These are phyloP conservation scores for Forbesichthys agassizii DNA, from an alignment of 2,113 vertebrate genomes.

Conservation along the genomic window DNA sequence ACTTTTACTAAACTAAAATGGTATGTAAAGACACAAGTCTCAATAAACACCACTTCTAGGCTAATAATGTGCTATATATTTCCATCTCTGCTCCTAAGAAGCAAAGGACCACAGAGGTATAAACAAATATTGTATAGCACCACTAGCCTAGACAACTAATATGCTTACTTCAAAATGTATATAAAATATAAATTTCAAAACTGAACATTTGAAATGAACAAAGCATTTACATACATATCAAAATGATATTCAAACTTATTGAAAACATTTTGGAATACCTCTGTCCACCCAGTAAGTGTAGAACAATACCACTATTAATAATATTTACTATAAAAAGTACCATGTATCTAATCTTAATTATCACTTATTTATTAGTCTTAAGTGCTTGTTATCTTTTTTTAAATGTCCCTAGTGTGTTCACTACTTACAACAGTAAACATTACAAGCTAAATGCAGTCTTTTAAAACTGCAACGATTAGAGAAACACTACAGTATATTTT, in stretches of 20 bases:
- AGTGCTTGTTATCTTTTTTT: conserved; percentile 29
- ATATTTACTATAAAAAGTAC: too few relatives aligned
- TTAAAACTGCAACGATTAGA: not conserved
- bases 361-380: conserved; percentile 10
- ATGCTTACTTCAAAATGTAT: conserved; percentile 8
- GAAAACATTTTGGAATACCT: conserved; percentile 17
- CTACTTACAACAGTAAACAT: conserved; percentile 11
- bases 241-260: not conserved
- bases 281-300: conserved; percentile 4
- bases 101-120: not conserved
- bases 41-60: not conserved
- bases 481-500: conserved; percentile 9
- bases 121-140: conserved; percentile 7
- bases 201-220: too few relatives aligned
- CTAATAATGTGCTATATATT: conserved; percentile 17
- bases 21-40: not conserved
- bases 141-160: not conserved
- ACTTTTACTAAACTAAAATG: not conserved
- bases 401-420: not conserved
- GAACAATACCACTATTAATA: too few relatives aligned
- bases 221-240: too few relatives aligned
- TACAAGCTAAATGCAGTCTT: not conserved
- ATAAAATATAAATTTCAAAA: conserved; percentile 14
- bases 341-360: conserved; percentile 17
- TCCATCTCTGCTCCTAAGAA: conserved; percentile 7